Evolutionary conservation across 2,797 vertebrate genomes (phyloP).

Genomic region (Phalloptychus januarius): DNA sequence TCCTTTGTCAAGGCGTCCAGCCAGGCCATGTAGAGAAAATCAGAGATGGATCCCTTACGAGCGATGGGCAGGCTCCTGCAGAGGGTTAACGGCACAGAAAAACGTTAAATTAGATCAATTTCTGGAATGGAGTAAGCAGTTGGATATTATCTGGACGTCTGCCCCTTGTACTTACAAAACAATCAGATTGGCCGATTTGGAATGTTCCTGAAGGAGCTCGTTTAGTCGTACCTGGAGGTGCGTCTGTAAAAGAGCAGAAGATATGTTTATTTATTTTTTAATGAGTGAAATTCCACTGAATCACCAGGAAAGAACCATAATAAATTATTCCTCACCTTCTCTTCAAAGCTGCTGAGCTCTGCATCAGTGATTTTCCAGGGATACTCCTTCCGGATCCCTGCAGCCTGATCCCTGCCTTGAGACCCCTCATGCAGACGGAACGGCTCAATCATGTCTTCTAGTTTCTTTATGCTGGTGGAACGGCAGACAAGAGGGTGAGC

Average conservation of each 20-base stretch:
- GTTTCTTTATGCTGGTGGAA: slow-evolving; percentile 86
- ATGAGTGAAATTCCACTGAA: not conserved
- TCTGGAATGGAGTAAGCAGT: not conserved
- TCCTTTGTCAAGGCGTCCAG: slow-evolving; percentile 92
- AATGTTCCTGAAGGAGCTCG: slow-evolving; percentile 91
- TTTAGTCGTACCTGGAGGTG: slow-evolving; percentile 94
- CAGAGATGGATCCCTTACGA: slow-evolving; percentile 92
- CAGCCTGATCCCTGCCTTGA: slow-evolving; percentile 84
- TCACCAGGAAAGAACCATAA: not conserved
- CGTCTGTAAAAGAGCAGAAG: slow-evolving; percentile 79
- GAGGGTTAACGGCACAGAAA: not conserved
- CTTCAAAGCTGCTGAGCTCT: slow-evolving; percentile 90
- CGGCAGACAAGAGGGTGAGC: slow-evolving; percentile 26
- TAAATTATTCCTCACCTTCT: slow-evolving; percentile 86
- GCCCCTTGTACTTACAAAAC: slow-evolving; percentile 88
- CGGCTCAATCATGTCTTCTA: slow-evolving; percentile 96
- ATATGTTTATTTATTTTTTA: not conserved
- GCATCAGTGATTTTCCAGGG: slow-evolving; percentile 95
- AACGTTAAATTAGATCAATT: slow-evolving; percentile 17
- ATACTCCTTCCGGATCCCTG: slow-evolving; percentile 85
- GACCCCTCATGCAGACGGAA: slow-evolving; percentile 90
- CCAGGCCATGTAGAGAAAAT: slow-evolving; percentile 97
- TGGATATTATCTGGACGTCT: not conserved
- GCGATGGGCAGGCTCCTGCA: slow-evolving; percentile 96
- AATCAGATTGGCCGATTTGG: slow-evolving; percentile 91